These are phyloP conservation scores for Actinernus sp. DNA, from an alignment of 92 coral and sea anemone species.

Conservation along the genomic window DNA sequence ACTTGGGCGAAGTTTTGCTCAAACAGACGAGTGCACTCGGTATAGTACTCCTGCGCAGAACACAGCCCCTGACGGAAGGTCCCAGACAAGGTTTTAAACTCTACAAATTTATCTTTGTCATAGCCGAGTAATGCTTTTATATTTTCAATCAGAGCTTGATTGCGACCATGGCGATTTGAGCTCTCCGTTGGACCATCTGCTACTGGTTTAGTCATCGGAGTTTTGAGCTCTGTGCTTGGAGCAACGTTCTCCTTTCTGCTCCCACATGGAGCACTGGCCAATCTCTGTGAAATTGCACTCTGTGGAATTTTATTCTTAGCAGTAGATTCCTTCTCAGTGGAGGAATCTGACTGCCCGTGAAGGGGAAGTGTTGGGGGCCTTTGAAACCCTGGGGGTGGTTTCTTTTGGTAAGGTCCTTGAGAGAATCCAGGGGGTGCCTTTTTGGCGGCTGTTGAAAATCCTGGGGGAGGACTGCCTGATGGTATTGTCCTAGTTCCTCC, in stretches of 20 bases:
- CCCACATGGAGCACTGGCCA: background rate
- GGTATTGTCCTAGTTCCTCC: background rate
- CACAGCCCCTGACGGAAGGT: constrained; percentile 77
- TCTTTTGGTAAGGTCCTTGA: constrained; percentile 20
- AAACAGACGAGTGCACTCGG: constrained; percentile 72
- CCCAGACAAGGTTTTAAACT: constrained; percentile 86
- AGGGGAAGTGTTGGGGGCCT: constrained; percentile 12
- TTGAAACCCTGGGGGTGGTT: constrained; percentile 11
- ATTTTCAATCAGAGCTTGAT: constrained; percentile 77
- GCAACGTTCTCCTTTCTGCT: constrained; percentile 27
- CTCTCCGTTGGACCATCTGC: constrained; percentile 14
- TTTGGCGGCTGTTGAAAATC: constrained; percentile 43
- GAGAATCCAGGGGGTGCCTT: constrained; percentile 33
- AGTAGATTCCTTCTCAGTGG: constrained; percentile 3
- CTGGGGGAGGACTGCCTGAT: constrained; percentile 40
- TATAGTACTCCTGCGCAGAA: constrained; percentile 78
- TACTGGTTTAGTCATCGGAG: background rate
- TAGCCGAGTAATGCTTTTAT: constrained; percentile 61
- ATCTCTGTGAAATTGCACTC: no score
- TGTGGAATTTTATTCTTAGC: background rate
- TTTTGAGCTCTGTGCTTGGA: constrained; percentile 2
- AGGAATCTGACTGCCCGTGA: background rate
- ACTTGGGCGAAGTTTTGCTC: constrained; percentile 69
- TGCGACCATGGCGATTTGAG: constrained; percentile 59
- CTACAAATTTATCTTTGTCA: constrained; percentile 73